phyloP scores from a whole-genome alignment of 1,140 invertebrate species.

The Mamestra configurata region DNA sequence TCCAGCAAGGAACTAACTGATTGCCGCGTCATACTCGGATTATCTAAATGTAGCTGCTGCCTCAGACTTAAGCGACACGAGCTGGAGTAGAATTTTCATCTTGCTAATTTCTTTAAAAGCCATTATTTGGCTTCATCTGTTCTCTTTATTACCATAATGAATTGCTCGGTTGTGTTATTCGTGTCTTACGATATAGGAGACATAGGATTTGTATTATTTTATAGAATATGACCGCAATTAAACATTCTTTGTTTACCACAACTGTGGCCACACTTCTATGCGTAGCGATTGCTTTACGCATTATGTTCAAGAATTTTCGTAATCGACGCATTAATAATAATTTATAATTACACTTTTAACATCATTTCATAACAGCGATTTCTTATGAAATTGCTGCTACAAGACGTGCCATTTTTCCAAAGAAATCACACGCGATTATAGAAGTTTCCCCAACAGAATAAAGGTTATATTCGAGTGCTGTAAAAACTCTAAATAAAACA shows the following conservation, averaged over 20 bases:
- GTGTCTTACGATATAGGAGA: too few species aligned
- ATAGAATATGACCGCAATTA: neutral
- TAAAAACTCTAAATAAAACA: neutral
- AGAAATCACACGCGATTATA: conserved; percentile 17
- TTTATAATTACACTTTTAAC: conserved; percentile 8
- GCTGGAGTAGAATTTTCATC: too few species aligned
- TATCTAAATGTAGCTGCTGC: too few species aligned
- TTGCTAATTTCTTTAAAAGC: too few species aligned
- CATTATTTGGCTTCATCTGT: too few species aligned
- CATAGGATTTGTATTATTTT: neutral
- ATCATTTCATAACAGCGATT: conserved; percentile 14
- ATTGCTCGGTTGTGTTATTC: too few species aligned
- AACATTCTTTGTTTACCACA: neutral
- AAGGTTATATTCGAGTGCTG: neutral
- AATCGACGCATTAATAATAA: conserved; percentile 8
- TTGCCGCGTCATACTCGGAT: too few species aligned
- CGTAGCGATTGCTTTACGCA: neutral
- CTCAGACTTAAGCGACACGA: too few species aligned
- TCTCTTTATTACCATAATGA: too few species aligned
- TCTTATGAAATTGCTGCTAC: conserved; percentile 20
- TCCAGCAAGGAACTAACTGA: too few species aligned
- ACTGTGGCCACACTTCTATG: neutral
- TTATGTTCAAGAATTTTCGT: conserved; percentile 28
- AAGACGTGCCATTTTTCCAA: conserved; percentile 1
- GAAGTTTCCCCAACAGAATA: neutral